Evolutionary conservation across 1,140 invertebrate species (phyloP), one percentile per base, ranked within the genome.

Genomic region (Tribolium madens): DNA sequence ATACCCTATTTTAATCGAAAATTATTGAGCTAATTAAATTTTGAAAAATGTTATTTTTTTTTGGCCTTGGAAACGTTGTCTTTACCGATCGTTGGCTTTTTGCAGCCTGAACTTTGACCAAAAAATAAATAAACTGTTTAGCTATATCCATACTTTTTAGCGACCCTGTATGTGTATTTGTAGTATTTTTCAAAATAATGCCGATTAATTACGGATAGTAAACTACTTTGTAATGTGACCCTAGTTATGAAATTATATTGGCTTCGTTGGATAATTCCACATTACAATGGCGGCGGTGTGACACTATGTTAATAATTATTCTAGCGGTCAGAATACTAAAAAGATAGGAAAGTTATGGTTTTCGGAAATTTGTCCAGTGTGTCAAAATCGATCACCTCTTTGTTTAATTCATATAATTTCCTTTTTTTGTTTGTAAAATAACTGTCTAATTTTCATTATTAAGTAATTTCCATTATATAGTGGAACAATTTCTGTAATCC

Each of bases 181-280:
- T n/a, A n/a, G 21, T 4, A 26, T 26, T 26, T 26, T 26, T 26
- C 2, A 26, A 26, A 26, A 26, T 26, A 26, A 5, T 26, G 21
- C 21, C 21, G 21, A 26, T 26, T 26, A 26, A 26, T 26, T 26
- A 26, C 21, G 21, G 21, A 26, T 26, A 26, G 3, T 26, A 26
- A 26, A 26, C 21, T 5, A 26, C 21, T 26, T 26, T 26, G 21
- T 26, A 26, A 26, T 26, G 2, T 26, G 21, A 26, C 21, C 21
- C 21, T 4, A 26, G 21, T 26, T 26, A 26, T 5, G 21, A 15
- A 60, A 60, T 60, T 26, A 60, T 21, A 26, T 60, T 26, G 18
- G 53, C 18, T 60, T 60, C 18, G 53, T 10, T 60, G 53, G 21
- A 26, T 60, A 60, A 60, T n/a, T 60, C 9, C 26, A 26, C 14